Evolutionary conservation across 2,888 invertebrate genomes (phyloP), one percentile per base, ranked within the genome.

Genomic region (Sarcophaga caerulescens): DNA sequence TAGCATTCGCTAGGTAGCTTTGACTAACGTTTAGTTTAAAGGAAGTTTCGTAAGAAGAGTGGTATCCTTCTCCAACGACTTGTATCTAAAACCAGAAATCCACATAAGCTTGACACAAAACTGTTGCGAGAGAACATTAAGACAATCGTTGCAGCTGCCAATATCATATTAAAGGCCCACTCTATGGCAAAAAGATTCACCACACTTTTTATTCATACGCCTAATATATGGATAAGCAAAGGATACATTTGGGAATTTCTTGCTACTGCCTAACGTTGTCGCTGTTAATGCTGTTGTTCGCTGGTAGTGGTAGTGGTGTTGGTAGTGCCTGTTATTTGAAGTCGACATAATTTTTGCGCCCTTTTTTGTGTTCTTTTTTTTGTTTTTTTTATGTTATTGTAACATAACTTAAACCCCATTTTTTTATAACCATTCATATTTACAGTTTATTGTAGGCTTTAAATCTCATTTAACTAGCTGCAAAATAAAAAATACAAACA

Each of bases 401-500:
- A 65, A 76, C 82, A 83, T 80, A 77, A 81, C 44, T 74, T 62
- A 77, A 85, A 83, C 62, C 80, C 77, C 63, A 35, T 35, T 35
- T 35, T 81, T 81, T 81, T 81, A 81, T 62, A 84, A 62, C 77
- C 76, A 66, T 83, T 74, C 70, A 57, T 78, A 47, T 47, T 47
- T 76, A 85, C 60, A 85, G 70, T 77, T 75, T 75, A 83, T 82
- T 74, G 77, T 86, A 81, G 85, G 84, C 81, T 78, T 81, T 86
- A 86, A 86, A 86, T 81, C 85, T 84, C 76, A 21, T 85, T 85
- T 81, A 81, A 83, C 85, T 81, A 77, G 83, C 83, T 80, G 83
- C 68, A 81, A 80, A 59, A 81, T 74, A 70, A 81, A 76, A 81
- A 21, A 73, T 52, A 70, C 17, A 71, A 47, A 52, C 35, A 17